Conservation (phyloP, 1,140 invertebrate genomes). For the Drosophila asahinai region DNA sequence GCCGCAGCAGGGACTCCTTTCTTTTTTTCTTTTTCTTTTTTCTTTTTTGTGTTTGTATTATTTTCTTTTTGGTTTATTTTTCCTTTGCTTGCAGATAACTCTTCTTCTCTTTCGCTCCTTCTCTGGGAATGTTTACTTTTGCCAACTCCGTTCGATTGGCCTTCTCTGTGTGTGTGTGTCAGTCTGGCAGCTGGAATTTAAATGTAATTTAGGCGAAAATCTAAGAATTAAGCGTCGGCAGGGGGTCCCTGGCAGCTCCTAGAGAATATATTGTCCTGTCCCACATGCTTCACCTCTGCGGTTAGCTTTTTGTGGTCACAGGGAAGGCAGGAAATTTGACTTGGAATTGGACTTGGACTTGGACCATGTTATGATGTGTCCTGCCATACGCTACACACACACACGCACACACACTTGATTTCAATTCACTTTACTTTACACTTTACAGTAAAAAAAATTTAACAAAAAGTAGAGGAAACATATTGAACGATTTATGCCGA, state of each 20-base stretch:
- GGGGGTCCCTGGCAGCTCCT: slow-evolving; percentile 3
- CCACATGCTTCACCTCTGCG: slow-evolving; percentile 14
- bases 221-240: neutral
- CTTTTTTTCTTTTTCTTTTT: neutral
- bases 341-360: slow-evolving; percentile 3
- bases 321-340: neutral
- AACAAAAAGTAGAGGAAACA: slow-evolving; percentile 8
- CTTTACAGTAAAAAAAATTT: slow-evolving; percentile 6
- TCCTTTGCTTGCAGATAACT: no score
- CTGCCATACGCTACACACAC: slow-evolving; percentile 26
- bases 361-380: slow-evolving; percentile 13
- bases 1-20: slow-evolving; percentile 13
- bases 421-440: slow-evolving; percentile 1
- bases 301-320: slow-evolving; percentile 21
- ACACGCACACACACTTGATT: neutral
- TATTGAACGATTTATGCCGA: neutral
- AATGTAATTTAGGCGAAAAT: slow-evolving; percentile 1
- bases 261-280: neutral
- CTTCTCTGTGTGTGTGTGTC: neutral
- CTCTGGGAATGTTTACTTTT: slow-evolving; percentile 26
- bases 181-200: slow-evolving; percentile 12
- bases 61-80: neutral
- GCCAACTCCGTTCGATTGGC: neutral
- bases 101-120: neutral
- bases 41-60: neutral